These are phyloP conservation scores for Nymphalis io DNA, from an alignment of 1,140 invertebrate species.

Conservation along the genomic window DNA sequence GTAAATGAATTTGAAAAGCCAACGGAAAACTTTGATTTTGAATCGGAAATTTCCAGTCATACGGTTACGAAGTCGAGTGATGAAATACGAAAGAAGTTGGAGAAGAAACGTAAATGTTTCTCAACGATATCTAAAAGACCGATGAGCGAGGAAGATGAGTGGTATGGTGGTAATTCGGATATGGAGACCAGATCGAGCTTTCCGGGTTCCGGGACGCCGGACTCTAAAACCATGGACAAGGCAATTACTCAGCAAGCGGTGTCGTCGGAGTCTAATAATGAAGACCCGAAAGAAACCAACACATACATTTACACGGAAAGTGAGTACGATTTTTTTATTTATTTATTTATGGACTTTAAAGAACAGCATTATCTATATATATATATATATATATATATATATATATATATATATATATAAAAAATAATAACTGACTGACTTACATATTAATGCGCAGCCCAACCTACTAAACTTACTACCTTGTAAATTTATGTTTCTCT, in stretches of 20 bases:
- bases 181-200: conserved; percentile 68
- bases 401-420: too few relatives aligned
- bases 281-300: conserved; percentile 52
- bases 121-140: conserved; percentile 43
- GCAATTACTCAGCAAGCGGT: conserved; percentile 25
- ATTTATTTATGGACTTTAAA: not conserved
- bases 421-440: too few relatives aligned
- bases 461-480: too few relatives aligned
- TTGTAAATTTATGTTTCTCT: too few relatives aligned
- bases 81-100: conserved; percentile 37
- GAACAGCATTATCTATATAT: too few relatives aligned
- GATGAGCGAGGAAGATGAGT: conserved; percentile 66
- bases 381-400: too few relatives aligned
- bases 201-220: conserved; percentile 63
- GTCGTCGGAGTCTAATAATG: conserved; percentile 52
- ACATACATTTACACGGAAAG: conserved; percentile 68
- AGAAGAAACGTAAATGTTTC: conserved; percentile 53
- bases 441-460: too few relatives aligned
- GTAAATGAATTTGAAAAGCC: not conserved
- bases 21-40: conserved; percentile 58
- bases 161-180: conserved; percentile 56
- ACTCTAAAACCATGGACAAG: conserved; percentile 57
- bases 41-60: conserved; percentile 63
- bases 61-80: conserved; percentile 59
- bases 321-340: conserved; percentile 41